Evolutionary conservation across 2,113 vertebrate species (phyloP), one percentile per base, ranked within the genome.

Genomic region (Boleophthalmus pectinirostris): DNA sequence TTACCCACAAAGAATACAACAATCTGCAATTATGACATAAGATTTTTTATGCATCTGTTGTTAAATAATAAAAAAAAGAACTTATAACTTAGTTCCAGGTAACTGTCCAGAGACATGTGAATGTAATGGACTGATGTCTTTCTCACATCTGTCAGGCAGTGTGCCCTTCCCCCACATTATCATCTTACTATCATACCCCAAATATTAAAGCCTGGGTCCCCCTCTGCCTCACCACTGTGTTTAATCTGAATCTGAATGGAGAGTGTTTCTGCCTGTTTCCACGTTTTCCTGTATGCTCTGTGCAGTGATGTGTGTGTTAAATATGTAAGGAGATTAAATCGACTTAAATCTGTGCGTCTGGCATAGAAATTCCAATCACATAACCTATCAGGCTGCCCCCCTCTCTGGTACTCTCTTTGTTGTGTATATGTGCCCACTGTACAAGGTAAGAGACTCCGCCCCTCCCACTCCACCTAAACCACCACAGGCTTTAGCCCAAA

Each of bases 271-370:
- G 90, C 93, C 65, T 93, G 90, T 72, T 61, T 80, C 88, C 68
- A 56, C 66, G 38, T 64, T 23, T 65, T 66, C 46, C 70, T 53
- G 61, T 49, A 68, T 53, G 88, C 70, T 53, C 56, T 49, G 70
- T 53, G 88, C 23, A 61, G 54, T 90, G 89, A 89, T 92, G 73
- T 94, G 93, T 82, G 75, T 90, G 93, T 93, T 95, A 96, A 86
- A 87, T 92, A 94, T 94, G 95, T 95, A 95, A 95, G 94, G 91
- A 96, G 96, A 96, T 97, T 96, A 96, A 93, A 91, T 82, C 91
- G 94, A 94, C 93, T 96, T 96, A 96, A 95, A 94, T 94, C 94
- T 91, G 89, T 90, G 93, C 90, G 91, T 95, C 95, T 95, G 95
- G 95, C 95, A 94, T 90, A 93, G 92, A 94, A 93, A 95, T 94